Percentiles rank a stretch among this genome's conserved stretches.
These are phyloP conservation scores for Lumbricus terrestris DNA, from an alignment of 2,888 invertebrate species.

Conservation along the genomic window DNA sequence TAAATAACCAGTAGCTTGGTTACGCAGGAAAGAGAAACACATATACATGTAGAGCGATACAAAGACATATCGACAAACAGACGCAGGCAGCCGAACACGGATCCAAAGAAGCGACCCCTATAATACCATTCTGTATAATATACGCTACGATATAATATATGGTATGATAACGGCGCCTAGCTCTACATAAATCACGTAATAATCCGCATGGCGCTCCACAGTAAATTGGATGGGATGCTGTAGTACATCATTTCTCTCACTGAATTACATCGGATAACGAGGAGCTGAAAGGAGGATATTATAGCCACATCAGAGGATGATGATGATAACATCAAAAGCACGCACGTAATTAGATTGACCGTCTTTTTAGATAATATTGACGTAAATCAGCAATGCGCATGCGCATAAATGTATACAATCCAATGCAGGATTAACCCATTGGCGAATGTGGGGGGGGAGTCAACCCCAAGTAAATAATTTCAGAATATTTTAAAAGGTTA, in stretches of 20 bases:
- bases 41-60: neutral
- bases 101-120: neutral
- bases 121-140: neutral
- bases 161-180: neutral
- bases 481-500: too few species aligned
- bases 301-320: too few species aligned
- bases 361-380: neutral
- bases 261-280: neutral
- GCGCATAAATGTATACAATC: too few species aligned
- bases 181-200: neutral
- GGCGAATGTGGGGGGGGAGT: too few species aligned
- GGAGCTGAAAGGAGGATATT: neutral
- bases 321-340: neutral
- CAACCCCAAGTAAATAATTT: too few species aligned
- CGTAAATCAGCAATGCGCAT: too few species aligned
- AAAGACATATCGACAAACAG: neutral
- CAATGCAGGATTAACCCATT: too few species aligned
- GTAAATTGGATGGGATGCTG: neutral
- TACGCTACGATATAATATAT: too few species aligned
- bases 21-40: too few species aligned
- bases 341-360: neutral
- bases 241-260: neutral
- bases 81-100: neutral
- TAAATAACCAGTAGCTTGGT: too few species aligned
- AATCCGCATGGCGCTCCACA: neutral